Base-by-base conservation (phyloP, 2,113 vertebrate genomes). In the Falcunculus frontatus region DNA sequence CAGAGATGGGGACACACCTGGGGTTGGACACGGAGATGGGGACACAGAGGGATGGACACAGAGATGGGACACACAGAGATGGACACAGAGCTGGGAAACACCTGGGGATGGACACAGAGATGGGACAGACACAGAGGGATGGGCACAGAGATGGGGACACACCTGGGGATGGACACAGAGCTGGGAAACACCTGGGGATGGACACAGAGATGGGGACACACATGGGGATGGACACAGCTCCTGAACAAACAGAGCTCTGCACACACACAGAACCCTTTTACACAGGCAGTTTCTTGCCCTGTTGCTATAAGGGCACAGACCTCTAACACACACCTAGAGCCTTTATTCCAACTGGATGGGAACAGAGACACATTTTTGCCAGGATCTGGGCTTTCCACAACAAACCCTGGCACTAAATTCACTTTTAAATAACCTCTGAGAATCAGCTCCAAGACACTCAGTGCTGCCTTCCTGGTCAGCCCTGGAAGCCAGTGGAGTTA, bases 281-380 rank as follows among this genome's bases (percentile, higher is more conserved):
- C 37, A 7, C 18, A 4, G 2, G 2, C 3, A 1, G 12, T 17
- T 29, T 17, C 55, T 29, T 35, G 65, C 73, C 41, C 55, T 8
- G 26, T 14, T 56, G 63, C 62, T 77, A 0, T 16, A 5, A 17
- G 1, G 30, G 44, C 53, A 50, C 42, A 25, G 33, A 27, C 55
- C 68, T 2, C 0, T 1, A 14, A 2, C 39, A 5, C 9, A 5
- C 10, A 4, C 30, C 46, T 6, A 7, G n/a, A 15, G 11, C 32
- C 62, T 23, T 35, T 13, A 6, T 14, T 49, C 33, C 32, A 25
- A 67, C 84, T 57, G 67, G 16, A 49, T 52, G 17, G 44, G 37
- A 44, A 8, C 35, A 53, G 16, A 14, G 2, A 7, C 15, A 11
- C 2, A 1, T 13, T 56, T 89, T 35, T 77, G 37, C 21, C 19